Evolutionary conservation across 2,113 vertebrate genomes (phyloP).

Genomic region (Vimba vimba): DNA sequence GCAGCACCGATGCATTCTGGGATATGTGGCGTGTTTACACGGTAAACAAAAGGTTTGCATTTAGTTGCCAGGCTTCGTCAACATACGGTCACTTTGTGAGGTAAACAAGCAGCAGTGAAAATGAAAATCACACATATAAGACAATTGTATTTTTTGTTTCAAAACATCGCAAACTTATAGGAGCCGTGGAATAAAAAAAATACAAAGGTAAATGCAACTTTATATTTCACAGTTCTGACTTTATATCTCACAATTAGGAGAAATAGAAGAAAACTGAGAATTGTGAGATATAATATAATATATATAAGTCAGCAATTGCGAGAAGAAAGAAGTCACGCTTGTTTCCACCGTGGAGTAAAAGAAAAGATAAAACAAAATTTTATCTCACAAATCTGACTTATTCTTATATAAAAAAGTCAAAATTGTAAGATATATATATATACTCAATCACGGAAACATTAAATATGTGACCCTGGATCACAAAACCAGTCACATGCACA

Average conservation of each 20-base stretch:
- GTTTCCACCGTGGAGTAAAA: neutral
- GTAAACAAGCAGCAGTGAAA: constrained; percentile 23
- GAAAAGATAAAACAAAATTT: neutral
- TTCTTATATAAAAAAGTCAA: no score
- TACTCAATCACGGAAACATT: no score
- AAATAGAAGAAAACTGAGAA: no score
- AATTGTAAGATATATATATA: no score
- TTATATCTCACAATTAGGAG: neutral
- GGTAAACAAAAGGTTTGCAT: constrained; percentile 37
- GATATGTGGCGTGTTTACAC: constrained; percentile 7
- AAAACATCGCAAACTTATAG: constrained; percentile 24
- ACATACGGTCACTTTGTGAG: neutral
- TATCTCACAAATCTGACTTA: neutral
- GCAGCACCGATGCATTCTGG: constrained; percentile 10
- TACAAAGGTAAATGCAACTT: neutral
- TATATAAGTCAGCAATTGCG: neutral
- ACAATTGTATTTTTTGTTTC: constrained; percentile 8
- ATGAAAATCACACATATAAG: constrained; percentile 34
- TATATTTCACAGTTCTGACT: neutral
- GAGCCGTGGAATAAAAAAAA: neutral
- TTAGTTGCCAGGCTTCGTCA: constrained; percentile 22
- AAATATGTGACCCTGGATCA: no score
- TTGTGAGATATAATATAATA: no score
- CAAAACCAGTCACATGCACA: no score
- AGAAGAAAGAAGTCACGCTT: neutral